These are phyloP conservation scores for Eulemur macaco DNA, from an alignment of 2,113 vertebrate species.

Conservation along the genomic window DNA sequence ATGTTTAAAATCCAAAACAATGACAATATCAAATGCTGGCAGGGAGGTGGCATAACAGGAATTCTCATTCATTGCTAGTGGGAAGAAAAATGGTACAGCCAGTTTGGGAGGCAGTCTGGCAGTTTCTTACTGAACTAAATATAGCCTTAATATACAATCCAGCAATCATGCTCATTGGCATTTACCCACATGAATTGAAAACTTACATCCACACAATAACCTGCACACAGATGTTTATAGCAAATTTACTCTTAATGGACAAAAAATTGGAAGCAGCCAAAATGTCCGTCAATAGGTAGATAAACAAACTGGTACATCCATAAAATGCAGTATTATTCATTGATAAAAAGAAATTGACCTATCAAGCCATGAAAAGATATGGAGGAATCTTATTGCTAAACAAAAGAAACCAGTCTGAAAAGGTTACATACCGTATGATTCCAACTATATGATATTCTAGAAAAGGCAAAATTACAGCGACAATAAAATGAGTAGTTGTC, in stretches of 20 bases:
- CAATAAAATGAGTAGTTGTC: background rate
- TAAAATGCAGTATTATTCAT: background rate
- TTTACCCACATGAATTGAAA: background rate
- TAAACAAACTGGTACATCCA: background rate
- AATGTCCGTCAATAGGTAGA: background rate
- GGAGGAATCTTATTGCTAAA: background rate
- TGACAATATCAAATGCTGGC: background rate
- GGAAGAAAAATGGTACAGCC: background rate
- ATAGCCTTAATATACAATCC: background rate
- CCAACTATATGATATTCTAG: background rate
- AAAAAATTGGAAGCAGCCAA: background rate
- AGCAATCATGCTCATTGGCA: background rate
- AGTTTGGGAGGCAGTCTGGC: background rate
- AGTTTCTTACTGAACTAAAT: background rate
- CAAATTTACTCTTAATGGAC: too few relatives aligned
- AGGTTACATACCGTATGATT: background rate
- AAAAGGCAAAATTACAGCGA: background rate
- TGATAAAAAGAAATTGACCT: background rate
- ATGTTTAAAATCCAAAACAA: background rate
- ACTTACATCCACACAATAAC: background rate
- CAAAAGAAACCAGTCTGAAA: background rate
- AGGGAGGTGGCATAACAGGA: background rate
- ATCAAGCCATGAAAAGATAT: background rate
- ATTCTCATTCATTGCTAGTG: background rate
- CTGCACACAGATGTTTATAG: background rate